Evolutionary conservation across 1,140 invertebrate genomes (phyloP).

Genomic region (Sinonovacula constricta): DNA sequence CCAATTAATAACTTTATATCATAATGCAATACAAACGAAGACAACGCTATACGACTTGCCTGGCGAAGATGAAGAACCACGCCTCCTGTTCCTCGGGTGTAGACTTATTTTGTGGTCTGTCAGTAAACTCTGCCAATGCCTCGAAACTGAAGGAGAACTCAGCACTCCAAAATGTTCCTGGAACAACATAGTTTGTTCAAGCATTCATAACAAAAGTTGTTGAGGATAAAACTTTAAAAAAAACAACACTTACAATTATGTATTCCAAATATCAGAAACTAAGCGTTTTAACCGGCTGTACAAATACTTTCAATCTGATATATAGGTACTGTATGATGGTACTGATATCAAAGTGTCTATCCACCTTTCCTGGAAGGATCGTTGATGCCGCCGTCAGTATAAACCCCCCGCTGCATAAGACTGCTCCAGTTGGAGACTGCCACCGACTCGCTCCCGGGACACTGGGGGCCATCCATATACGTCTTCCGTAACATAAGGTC

Average conservation of each 20-base stretch:
- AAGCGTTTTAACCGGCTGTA: too few species aligned
- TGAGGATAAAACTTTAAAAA: too few species aligned
- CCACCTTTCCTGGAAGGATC: conserved; percentile 17
- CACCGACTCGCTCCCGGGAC: not conserved
- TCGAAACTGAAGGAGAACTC: conserved; percentile 38
- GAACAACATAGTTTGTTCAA: too few species aligned
- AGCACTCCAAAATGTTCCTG: conserved; percentile 38
- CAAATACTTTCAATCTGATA: too few species aligned
- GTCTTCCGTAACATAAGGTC: conserved; percentile 43
- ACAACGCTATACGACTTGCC: conserved; percentile 16
- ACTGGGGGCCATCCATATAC: conserved; percentile 24
- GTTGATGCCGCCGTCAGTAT: conserved; percentile 39
- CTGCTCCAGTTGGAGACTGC: conserved; percentile 23
- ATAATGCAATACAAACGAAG: too few species aligned
- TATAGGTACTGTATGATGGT: too few species aligned
- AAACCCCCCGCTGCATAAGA: conserved; percentile 17
- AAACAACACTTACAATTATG: too few species aligned
- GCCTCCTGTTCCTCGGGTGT: conserved; percentile 13
- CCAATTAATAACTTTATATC: too few species aligned
- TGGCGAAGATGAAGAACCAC: conserved; percentile 48
- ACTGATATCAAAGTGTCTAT: too few species aligned
- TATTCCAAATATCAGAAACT: too few species aligned
- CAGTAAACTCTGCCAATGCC: conserved; percentile 15
- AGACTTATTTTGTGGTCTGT: not conserved
- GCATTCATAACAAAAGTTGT: too few species aligned